Evolutionary conservation across 2,797 vertebrate genomes (phyloP).

Genomic region (Rhinella marina): DNA sequence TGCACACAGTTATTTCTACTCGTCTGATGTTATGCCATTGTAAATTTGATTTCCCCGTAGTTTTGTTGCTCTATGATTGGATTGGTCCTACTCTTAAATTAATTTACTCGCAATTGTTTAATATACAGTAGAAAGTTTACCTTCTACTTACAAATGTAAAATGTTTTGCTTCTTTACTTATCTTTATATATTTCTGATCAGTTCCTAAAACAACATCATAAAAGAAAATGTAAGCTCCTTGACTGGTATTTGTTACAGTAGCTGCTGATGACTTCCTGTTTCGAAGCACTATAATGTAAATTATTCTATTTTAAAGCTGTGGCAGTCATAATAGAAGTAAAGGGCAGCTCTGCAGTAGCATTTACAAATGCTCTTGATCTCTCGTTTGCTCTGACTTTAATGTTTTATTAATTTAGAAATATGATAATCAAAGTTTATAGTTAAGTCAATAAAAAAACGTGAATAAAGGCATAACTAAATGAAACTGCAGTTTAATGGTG

Average conservation of each 20-base stretch:
- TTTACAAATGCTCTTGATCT: constrained; percentile 58
- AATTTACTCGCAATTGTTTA: not conserved
- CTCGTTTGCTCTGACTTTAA: constrained; percentile 52
- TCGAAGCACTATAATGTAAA: constrained; percentile 41
- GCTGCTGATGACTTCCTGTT: constrained; percentile 27
- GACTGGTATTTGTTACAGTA: not conserved
- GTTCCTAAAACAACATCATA: not conserved
- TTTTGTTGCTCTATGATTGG: not conserved
- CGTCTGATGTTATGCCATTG: not conserved
- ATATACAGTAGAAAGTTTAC: not conserved
- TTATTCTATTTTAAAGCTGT: constrained; percentile 40
- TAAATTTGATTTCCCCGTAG: not conserved
- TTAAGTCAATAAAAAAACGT: constrained; percentile 48
- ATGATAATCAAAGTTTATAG: constrained; percentile 57
- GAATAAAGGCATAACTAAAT: constrained; percentile 25
- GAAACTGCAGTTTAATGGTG: not conserved
- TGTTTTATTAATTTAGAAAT: constrained; percentile 61
- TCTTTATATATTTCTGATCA: not conserved
- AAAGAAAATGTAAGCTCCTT: not conserved
- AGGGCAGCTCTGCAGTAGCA: constrained; percentile 58
- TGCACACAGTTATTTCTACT: not conserved
- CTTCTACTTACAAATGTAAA: not conserved
- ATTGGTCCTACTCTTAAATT: not conserved
- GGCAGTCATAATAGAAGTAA: constrained; percentile 40
- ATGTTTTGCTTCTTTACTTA: not conserved